Conservation (phyloP, 1,140 invertebrate species). For the Sitodiplosis mosellana region DNA sequence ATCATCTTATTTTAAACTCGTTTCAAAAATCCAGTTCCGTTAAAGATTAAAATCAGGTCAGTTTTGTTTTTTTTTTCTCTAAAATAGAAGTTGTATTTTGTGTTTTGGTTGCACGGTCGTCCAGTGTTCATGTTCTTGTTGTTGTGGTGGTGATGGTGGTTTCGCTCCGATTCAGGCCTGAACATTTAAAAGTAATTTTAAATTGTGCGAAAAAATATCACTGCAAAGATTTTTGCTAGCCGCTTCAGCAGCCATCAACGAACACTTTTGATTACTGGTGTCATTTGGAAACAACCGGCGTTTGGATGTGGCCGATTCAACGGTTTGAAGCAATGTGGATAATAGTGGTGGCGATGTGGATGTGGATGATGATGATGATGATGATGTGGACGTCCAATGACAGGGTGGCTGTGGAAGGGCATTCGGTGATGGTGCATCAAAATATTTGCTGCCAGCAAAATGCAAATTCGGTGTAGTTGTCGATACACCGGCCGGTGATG, state of each 20-base stretch:
- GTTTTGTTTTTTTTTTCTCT: too few relatives aligned
- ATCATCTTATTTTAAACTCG: too few relatives aligned
- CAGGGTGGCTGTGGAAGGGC: conserved; percentile 37
- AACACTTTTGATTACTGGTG: neutral
- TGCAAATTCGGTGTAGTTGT: too few relatives aligned
- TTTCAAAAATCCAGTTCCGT: too few relatives aligned
- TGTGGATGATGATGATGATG: too few relatives aligned
- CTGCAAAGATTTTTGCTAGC: neutral
- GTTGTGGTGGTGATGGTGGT: conserved; percentile 2
- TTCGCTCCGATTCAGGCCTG: conserved; percentile 27
- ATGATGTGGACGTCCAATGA: conserved; percentile 28
- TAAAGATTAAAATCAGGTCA: too few relatives aligned
- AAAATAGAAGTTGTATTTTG: too few relatives aligned
- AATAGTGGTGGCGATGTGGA: neutral
- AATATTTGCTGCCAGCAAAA: conserved; percentile 41
- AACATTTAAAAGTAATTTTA: conserved; percentile 31
- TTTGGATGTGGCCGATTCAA: neutral
- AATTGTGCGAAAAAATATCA: conserved; percentile 22
- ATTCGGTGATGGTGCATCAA: conserved; percentile 37
- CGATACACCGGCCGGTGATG: too few relatives aligned
- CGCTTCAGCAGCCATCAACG: neutral
- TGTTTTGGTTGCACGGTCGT: too few relatives aligned
- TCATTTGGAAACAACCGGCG: neutral
- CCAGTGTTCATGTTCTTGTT: conserved; percentile 4
- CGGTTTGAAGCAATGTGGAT: neutral